phyloP scores from a whole-genome alignment of 2,888 invertebrate genomes.

The Poecilobothrus nobilitatus region DNA sequence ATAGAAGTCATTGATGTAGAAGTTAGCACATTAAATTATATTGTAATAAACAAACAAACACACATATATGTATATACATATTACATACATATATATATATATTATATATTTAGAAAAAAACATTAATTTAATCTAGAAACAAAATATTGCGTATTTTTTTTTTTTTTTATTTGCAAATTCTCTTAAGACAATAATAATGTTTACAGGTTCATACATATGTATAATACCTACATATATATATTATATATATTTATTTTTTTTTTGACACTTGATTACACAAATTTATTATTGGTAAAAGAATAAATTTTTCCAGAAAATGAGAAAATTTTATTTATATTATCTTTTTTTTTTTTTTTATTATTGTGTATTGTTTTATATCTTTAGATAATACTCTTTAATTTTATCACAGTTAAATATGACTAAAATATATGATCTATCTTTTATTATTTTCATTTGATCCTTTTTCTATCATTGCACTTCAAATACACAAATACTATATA shows the following conservation, averaged over 20 bases:
- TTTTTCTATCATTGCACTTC: not conserved
- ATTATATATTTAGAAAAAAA: not conserved
- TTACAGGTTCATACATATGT: not conserved
- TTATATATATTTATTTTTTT: not conserved
- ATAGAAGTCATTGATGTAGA: not conserved
- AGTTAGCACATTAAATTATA: not conserved
- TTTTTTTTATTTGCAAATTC: not conserved
- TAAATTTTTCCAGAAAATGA: no score
- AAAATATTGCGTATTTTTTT: not conserved
- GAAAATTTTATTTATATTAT: no score
- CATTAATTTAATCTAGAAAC: not conserved
- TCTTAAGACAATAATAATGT: conserved; percentile 6
- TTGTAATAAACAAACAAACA: not conserved
- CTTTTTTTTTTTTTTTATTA: not conserved
- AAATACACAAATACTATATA: not conserved
- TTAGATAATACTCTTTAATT: no score
- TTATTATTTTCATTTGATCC: not conserved
- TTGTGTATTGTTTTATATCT: no score
- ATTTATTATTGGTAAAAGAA: not conserved
- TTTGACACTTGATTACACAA: not conserved
- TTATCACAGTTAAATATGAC: no score
- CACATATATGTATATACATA: not conserved
- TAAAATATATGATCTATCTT: not conserved
- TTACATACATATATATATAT: not conserved
- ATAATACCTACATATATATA: not conserved